phyloP scores from a whole-genome alignment of 2,113 vertebrate genomes.

The Spheniscus mendiculus region DNA sequence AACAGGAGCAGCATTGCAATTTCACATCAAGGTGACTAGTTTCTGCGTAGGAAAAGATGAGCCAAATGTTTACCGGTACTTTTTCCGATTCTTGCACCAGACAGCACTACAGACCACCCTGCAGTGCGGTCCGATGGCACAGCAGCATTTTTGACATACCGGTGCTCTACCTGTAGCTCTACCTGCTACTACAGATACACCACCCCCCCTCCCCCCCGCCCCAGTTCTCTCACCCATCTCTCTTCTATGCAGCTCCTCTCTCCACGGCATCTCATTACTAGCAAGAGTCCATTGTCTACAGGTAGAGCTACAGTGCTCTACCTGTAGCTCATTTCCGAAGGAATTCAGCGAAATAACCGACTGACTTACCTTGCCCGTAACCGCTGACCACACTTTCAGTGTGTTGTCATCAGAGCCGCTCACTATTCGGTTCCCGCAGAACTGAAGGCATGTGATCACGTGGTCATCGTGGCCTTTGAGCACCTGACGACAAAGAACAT shows the following conservation, averaged over 20 bases:
- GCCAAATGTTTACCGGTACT: accelerated
- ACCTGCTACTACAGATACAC: too few species aligned
- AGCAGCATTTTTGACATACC: background rate
- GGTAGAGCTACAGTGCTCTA: too few species aligned
- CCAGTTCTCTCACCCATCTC: too few species aligned
- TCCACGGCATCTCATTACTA: too few species aligned
- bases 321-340: background rate
- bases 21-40: constrained; percentile 6
- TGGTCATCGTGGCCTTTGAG: constrained; percentile 98
- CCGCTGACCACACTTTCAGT: constrained; percentile 97
- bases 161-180: background rate
- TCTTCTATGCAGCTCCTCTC: too few species aligned
- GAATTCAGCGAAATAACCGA: background rate
- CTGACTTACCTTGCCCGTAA: constrained; percentile 92
- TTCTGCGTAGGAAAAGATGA: background rate
- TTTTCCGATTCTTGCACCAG: accelerated
- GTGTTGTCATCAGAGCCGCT: constrained; percentile 99
- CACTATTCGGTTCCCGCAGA: constrained; percentile 97
- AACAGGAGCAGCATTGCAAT: background rate
- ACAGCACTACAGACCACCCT: background rate
- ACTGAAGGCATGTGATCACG: constrained; percentile 98
- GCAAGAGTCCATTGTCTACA: too few species aligned
- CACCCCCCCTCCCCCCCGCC: too few species aligned
- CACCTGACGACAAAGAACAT: constrained; percentile 78
- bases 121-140: accelerated